Conservation (phyloP, 2,888 invertebrate species). For the Polietes domitor region DNA sequence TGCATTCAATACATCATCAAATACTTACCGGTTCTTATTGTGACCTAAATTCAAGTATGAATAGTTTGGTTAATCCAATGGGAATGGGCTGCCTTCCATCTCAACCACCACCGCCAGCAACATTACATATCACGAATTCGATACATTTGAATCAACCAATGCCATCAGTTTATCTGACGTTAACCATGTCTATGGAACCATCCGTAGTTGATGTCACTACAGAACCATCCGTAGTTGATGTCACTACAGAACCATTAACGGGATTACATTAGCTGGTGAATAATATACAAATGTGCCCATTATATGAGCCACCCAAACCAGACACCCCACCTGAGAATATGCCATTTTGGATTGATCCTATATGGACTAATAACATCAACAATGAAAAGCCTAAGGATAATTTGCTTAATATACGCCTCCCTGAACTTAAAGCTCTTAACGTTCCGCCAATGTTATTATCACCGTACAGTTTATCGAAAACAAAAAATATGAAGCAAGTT, state of each 20-base stretch:
- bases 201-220: slow-evolving; percentile 36
- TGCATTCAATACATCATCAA: slow-evolving; percentile 56
- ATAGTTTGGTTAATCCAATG: slow-evolving; percentile 45
- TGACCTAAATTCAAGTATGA: slow-evolving; percentile 58
- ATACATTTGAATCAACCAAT: slow-evolving; percentile 49
- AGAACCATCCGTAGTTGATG: slow-evolving; percentile 29
- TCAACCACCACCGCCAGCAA: slow-evolving; percentile 59
- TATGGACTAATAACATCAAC: slow-evolving; percentile 74
- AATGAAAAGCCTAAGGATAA: slow-evolving; percentile 69
- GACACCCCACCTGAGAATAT: slow-evolving; percentile 78
- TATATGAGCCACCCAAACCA: slow-evolving; percentile 78
- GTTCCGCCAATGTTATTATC: slow-evolving; percentile 77
- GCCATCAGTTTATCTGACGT: slow-evolving; percentile 57
- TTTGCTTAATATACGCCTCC: slow-evolving; percentile 76
- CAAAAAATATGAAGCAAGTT: slow-evolving; percentile 79
- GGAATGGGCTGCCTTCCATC: slow-evolving; percentile 17
- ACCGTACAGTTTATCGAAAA: slow-evolving; percentile 79
- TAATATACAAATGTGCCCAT: slow-evolving; percentile 73
- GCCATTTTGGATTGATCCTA: slow-evolving; percentile 80
- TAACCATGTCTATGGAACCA: slow-evolving; percentile 67
- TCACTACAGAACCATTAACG: slow-evolving; percentile 46
- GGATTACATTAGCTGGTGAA: slow-evolving; percentile 73
- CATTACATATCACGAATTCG: slow-evolving; percentile 51
- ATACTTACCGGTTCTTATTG: slow-evolving; percentile 55
- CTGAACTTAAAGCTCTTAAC: slow-evolving; percentile 77